phyloP scores from a whole-genome alignment of 2,113 vertebrate species.

The Bubo scandiacus region DNA sequence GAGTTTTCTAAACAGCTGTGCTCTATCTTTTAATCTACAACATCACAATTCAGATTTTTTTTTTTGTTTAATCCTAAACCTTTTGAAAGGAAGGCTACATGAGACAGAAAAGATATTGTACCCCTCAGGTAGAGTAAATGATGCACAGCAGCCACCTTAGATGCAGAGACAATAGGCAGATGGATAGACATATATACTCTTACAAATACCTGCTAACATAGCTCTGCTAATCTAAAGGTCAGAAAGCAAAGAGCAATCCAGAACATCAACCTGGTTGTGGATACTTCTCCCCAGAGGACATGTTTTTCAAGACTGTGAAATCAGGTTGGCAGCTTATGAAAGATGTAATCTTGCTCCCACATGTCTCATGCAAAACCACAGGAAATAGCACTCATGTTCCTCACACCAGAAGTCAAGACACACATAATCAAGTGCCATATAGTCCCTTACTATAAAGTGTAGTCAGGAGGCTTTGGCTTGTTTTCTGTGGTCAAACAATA shows the following conservation, averaged over 20 bases:
- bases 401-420: constrained; percentile 2
- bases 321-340: constrained; percentile 69
- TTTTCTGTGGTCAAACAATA: neutral
- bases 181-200: neutral
- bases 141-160: neutral
- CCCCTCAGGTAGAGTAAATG: neutral
- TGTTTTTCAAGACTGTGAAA: constrained; percentile 65
- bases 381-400: constrained; percentile 21
- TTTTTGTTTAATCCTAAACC: neutral
- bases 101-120: neutral
- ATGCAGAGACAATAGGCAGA: constrained; percentile 11
- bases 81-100: neutral
- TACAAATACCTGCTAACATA: constrained; percentile 1
- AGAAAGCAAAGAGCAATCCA: constrained; percentile 58
- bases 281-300: constrained; percentile 61
- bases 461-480: neutral
- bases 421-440: neutral
- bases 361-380: constrained; percentile 21
- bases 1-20: neutral
- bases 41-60: neutral
- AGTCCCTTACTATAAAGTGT: neutral
- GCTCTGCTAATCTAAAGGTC: constrained; percentile 64
- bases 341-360: constrained; percentile 35
- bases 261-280: constrained; percentile 58
- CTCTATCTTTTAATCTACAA: neutral